phyloP scores from a whole-genome alignment of 1,140 invertebrate genomes.

The Batillaria attramentaria region DNA sequence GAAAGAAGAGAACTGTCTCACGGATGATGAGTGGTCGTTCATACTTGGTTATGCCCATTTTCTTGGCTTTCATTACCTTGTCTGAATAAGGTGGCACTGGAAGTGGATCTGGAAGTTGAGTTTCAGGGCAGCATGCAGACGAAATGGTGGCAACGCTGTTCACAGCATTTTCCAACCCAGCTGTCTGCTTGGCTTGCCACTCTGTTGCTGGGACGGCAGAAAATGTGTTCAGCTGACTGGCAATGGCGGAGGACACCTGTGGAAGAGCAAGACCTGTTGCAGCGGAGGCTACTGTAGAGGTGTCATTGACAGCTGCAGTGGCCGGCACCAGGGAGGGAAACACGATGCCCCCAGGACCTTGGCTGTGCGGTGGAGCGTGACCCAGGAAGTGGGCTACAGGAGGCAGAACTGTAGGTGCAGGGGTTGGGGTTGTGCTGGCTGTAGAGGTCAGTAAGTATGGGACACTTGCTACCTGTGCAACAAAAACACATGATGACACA shows the following conservation, averaged over 20 bases:
- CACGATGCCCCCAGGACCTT: conserved; percentile 16
- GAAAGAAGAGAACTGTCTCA: conserved; percentile 46
- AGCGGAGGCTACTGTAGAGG: background rate
- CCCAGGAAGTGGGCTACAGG: conserved; percentile 34
- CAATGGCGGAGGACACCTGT: background rate
- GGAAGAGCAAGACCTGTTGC: background rate
- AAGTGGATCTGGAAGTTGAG: conserved; percentile 31
- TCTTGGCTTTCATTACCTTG: conserved; percentile 41
- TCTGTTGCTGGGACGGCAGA: background rate
- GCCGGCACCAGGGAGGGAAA: conserved; percentile 25
- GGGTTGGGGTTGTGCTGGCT: background rate
- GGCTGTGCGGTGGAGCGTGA: conserved; percentile 3
- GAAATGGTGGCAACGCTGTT: background rate
- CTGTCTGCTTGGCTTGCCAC: background rate
- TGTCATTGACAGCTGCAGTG: background rate
- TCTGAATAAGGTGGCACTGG: conserved; percentile 34
- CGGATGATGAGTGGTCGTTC: conserved; percentile 42
- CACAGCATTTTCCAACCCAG: background rate
- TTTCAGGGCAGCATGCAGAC: conserved; percentile 14
- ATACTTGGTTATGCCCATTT: conserved; percentile 39
- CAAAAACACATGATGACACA: background rate
- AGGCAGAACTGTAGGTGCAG: conserved; percentile 19
- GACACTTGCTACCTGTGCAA: conserved; percentile 7
- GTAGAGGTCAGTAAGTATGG: conserved; percentile 25
- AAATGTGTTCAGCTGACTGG: background rate